Evolutionary conservation across 2,113 vertebrate species (phyloP), one percentile per base, ranked within the genome.

Genomic region (Amphiprion ocellaris): DNA sequence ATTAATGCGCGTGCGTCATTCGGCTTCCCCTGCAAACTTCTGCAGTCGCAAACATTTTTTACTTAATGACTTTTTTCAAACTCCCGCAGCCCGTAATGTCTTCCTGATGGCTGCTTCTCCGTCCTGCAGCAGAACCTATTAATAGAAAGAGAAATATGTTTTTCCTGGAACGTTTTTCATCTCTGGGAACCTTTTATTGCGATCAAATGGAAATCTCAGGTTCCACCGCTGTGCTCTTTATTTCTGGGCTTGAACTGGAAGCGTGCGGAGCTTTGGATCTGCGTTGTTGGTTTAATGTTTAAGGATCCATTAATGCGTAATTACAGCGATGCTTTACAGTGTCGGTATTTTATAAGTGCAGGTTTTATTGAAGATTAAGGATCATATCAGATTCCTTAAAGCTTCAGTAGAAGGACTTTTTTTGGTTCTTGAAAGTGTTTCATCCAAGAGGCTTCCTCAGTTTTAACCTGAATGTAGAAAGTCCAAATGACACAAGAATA

Each of bases 101-200:
- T 63, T 77, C 73, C 52, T 65, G 24, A 28, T 81, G 82, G 1
- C 67, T 4, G 60, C 37, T 46, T 33, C 21, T 14, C 23, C 41
- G 12, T 68, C 63, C 62, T 53, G 26, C 64, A 65, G 50, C 55
- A 33, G 17, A 21, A 10, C 16, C 68, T 65, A 9, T 74, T 70
- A 71, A 71, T 59, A 75, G 65, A 62, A 39, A 23, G 8, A 6
- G 26, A 26, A 26, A 24, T 14, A 0, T 67, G 7, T 78, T 52
- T 73, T 85, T 80, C 61, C 77, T 85, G 72, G 67, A 81, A 24
- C 15, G 2, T 2, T 1, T 58, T 74, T 39, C 74, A 1, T 66
- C 55, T 61, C 55, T n/a, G 49, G 30, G 30, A 30, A 30, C 6
- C 30, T 30, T 50, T 37, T 0, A 17, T 54, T 44, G 59, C 52